These are phyloP conservation scores for Taenaris catops DNA, from an alignment of 2,888 invertebrate species.

Conservation along the genomic window DNA sequence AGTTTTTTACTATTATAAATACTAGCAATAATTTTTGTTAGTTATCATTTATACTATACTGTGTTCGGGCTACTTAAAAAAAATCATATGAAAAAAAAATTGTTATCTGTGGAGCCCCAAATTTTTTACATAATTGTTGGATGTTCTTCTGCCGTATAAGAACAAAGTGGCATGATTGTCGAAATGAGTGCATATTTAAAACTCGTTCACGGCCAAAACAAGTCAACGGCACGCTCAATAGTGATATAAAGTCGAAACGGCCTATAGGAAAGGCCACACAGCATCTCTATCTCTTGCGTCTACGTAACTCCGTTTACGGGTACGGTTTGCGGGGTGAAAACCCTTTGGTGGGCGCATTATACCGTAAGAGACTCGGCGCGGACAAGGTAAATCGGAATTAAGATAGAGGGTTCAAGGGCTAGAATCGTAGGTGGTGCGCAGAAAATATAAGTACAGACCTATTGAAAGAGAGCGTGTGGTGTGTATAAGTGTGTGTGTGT, in stretches of 20 bases:
- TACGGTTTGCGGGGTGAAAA: slow-evolving; percentile 66
- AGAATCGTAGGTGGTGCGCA: slow-evolving; percentile 56
- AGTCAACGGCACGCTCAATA: slow-evolving; percentile 64
- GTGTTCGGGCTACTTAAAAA: no score
- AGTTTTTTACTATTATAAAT: no score
- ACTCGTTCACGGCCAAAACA: slow-evolving; percentile 66
- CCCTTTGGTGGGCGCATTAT: slow-evolving; percentile 61
- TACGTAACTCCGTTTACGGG: slow-evolving; percentile 52
- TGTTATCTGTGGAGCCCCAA: no score
- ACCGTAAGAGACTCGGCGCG: slow-evolving; percentile 55
- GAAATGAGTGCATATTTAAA: slow-evolving; percentile 47
- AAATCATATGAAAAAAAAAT: no score
- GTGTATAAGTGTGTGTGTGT: no score
- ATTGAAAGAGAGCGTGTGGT: no score
- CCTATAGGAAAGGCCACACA: slow-evolving; percentile 64
- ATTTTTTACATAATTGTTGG: no score
- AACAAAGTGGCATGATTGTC: slow-evolving; percentile 12
- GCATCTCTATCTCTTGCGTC: slow-evolving; percentile 68
- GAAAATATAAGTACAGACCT: no score
- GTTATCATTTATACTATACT: no score
- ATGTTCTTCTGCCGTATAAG: neutral
- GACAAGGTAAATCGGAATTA: slow-evolving; percentile 65
- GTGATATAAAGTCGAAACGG: slow-evolving; percentile 68
- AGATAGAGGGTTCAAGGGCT: slow-evolving; percentile 68
- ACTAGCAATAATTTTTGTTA: no score